phyloP scores from a whole-genome alignment of 2,888 invertebrate species.

The Troilus luridus region DNA sequence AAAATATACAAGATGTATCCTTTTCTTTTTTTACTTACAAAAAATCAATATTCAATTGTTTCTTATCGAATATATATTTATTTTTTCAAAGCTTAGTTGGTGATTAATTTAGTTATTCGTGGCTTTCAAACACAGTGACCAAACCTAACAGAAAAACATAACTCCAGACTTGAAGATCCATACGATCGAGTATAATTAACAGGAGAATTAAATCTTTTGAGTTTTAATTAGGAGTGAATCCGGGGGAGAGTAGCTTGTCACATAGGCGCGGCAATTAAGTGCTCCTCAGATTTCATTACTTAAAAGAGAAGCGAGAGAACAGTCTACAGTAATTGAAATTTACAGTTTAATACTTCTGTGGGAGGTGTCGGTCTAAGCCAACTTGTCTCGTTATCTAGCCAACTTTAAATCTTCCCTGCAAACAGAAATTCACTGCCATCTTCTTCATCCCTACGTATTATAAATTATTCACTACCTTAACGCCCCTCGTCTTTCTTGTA shows the following conservation, averaged over 20 bases:
- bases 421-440: not conserved
- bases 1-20: too few species aligned
- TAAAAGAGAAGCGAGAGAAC: conserved; percentile 28
- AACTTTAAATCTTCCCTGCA: not conserved
- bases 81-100: too few species aligned
- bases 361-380: not conserved
- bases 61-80: too few species aligned
- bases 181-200: conserved; percentile 6
- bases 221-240: not conserved
- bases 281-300: conserved; percentile 30
- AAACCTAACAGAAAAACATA: not conserved
- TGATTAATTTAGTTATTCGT: too few species aligned
- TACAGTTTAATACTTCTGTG: conserved; percentile 48
- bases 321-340: conserved; percentile 35
- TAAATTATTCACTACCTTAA: not conserved
- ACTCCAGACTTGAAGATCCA: not conserved
- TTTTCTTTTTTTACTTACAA: too few species aligned
- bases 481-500: not conserved
- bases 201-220: conserved; percentile 30
- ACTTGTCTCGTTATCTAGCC: not conserved
- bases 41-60: too few species aligned
- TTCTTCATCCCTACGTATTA: not conserved
- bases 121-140: too few species aligned
- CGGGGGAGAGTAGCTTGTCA: not conserved
- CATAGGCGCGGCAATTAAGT: conserved; percentile 38